Percentiles rank a stretch among this genome's conserved stretches.
These are phyloP conservation scores for Tetragonisca angustula DNA, from an alignment of 2,888 invertebrate species.

Conservation along the genomic window DNA sequence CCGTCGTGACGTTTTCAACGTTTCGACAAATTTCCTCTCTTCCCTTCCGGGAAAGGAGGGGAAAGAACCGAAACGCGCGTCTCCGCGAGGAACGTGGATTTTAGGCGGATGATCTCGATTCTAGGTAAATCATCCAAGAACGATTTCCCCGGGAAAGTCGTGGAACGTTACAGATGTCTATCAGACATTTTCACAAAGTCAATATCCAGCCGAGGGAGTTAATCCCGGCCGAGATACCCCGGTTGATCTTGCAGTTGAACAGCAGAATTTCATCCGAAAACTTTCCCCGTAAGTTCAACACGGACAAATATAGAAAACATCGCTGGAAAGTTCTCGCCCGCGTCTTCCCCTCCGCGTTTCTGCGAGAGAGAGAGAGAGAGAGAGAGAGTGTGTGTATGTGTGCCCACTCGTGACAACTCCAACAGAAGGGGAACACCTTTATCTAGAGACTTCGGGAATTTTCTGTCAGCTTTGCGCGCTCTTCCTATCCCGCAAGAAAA, in stretches of 20 bases:
- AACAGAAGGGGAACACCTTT: slow-evolving; percentile 31
- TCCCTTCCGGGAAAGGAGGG: background rate
- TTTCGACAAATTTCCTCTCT: background rate
- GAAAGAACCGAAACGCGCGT: background rate
- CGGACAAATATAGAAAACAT: slow-evolving; percentile 53
- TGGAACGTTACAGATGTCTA: slow-evolving; percentile 9
- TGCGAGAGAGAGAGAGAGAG: background rate
- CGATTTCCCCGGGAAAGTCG: background rate
- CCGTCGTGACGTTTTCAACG: background rate
- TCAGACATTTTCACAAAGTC: slow-evolving; percentile 39
- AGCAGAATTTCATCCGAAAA: slow-evolving; percentile 53
- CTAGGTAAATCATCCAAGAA: slow-evolving; percentile 9
- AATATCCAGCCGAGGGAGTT: slow-evolving; percentile 39
- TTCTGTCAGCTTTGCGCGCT: slow-evolving; percentile 54
- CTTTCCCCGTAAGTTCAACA: slow-evolving; percentile 44
- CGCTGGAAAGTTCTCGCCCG: background rate
- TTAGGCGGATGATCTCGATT: background rate
- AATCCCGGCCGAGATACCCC: slow-evolving; percentile 38
- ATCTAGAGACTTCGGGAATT: slow-evolving; percentile 57
- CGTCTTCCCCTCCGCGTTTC: background rate
- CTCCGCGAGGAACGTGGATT: background rate
- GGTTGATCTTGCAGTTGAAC: slow-evolving; percentile 60
- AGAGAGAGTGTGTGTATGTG: too few relatives aligned
- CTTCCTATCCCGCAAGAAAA: slow-evolving; percentile 31
- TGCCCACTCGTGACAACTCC: background rate